phyloP scores from a whole-genome alignment of 2,113 vertebrate genomes.

The Cephalopterus ornatus region DNA sequence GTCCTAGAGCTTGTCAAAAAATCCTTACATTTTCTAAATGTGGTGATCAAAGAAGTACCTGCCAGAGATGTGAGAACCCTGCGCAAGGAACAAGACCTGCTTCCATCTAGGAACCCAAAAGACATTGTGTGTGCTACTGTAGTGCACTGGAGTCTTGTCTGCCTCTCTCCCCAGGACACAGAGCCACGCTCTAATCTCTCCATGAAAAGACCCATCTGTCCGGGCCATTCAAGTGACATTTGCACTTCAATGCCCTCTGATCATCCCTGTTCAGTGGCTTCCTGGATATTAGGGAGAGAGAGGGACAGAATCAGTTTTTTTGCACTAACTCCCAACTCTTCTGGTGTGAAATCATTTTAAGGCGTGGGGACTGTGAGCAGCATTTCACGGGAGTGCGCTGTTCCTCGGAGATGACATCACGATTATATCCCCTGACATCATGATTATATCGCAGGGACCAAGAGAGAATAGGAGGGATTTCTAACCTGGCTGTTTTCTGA shows the following conservation, averaged over 20 bases:
- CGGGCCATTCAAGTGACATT: background rate
- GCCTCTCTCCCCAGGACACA: background rate
- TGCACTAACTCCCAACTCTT: background rate
- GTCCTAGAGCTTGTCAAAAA: background rate
- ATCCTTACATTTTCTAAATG: background rate
- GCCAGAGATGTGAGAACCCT: background rate
- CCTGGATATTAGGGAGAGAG: background rate
- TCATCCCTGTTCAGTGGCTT: background rate
- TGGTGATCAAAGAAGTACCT: background rate
- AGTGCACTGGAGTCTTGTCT: background rate
- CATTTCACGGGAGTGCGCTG: background rate
- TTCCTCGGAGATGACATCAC: background rate
- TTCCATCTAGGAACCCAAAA: background rate
- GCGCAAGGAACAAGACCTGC: background rate
- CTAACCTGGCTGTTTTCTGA: background rate
- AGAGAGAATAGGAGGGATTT: background rate
- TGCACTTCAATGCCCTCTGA: slow-evolving; percentile 9
- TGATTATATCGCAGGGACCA: background rate
- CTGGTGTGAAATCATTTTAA: background rate
- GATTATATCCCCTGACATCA: background rate
- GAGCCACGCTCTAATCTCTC: background rate
- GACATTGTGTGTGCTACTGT: background rate
- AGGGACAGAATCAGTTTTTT: background rate
- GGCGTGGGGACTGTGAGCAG: background rate
- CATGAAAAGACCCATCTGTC: slow-evolving; percentile 1